Percentiles rank a stretch among this genome's conserved stretches.
These are phyloP conservation scores for Masnerella sp. DNA, from an alignment of 2,888 invertebrate genomes.

Conservation along the genomic window DNA sequence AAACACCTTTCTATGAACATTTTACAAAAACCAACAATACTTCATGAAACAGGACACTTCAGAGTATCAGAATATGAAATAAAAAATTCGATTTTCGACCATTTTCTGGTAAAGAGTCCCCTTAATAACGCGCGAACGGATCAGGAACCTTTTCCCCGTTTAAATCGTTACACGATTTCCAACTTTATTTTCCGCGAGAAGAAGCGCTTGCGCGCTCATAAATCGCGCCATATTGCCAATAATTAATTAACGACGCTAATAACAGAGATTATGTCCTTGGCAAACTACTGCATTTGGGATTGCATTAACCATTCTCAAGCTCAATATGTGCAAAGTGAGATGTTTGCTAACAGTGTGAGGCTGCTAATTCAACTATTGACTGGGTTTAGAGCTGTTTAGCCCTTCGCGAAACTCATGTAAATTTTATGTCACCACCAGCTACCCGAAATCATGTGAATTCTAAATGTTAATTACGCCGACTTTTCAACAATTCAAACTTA, in stretches of 20 bases:
- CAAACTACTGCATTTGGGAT: constrained; percentile 21
- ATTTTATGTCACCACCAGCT: constrained; percentile 17
- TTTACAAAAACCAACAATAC: too few relatives aligned
- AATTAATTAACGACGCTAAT: constrained; percentile 21
- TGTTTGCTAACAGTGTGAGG: constrained; percentile 46
- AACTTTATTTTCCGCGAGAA: too few relatives aligned
- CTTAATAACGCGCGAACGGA: too few relatives aligned
- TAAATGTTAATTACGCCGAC: neutral
- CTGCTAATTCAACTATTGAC: constrained; percentile 42
- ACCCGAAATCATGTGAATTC: constrained; percentile 9
- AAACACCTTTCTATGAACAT: too few relatives aligned
- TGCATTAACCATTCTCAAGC: constrained; percentile 42
- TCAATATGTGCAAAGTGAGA: constrained; percentile 47
- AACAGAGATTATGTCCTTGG: constrained; percentile 26
- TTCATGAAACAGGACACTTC: too few relatives aligned
- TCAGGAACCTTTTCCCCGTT: too few relatives aligned
- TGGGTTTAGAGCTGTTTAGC: constrained; percentile 30
- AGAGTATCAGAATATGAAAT: too few relatives aligned
- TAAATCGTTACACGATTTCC: too few relatives aligned
- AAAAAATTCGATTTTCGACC: too few relatives aligned
- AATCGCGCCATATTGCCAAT: too few relatives aligned
- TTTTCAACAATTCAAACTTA: neutral
- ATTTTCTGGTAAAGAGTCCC: too few relatives aligned
- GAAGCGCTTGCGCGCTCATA: too few relatives aligned
- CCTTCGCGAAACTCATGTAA: constrained; percentile 27